Evolutionary conservation across 2,797 vertebrate genomes (phyloP).

Genomic region (Agapornis canus): DNA sequence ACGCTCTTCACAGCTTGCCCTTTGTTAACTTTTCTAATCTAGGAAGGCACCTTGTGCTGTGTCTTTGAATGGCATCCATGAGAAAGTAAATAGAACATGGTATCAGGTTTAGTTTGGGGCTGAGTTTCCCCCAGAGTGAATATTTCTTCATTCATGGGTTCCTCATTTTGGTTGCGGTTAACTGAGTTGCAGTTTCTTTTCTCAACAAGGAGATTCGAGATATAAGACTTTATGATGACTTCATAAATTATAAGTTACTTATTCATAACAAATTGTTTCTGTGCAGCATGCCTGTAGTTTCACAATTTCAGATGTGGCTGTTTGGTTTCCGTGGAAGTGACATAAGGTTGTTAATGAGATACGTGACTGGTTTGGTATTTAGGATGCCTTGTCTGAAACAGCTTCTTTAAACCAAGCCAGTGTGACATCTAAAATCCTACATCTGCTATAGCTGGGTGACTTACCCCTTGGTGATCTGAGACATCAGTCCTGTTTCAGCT

Average conservation of each 20-base stretch:
- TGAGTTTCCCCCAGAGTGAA: background rate
- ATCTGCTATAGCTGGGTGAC: background rate
- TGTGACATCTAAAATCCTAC: background rate
- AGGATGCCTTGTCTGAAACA: background rate
- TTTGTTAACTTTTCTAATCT: background rate
- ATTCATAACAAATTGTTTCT: background rate
- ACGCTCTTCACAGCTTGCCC: background rate
- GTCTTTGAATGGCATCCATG: background rate
- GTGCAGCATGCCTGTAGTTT: background rate
- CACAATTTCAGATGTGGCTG: background rate
- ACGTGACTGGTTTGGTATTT: background rate
- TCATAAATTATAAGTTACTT: background rate
- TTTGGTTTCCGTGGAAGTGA: background rate
- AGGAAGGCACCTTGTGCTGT: background rate
- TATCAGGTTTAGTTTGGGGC: background rate
- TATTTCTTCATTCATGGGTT: background rate
- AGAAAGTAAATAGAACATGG: background rate
- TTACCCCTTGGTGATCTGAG: background rate
- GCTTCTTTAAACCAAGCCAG: background rate
- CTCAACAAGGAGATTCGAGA: background rate
- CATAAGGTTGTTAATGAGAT: background rate
- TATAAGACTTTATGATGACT: background rate
- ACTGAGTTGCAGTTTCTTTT: constrained; percentile 16
- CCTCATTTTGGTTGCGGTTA: background rate
- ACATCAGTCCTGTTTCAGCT: fast-evolving